phyloP scores from a whole-genome alignment of 1,140 invertebrate genomes.

The Megathymus violae region DNA sequence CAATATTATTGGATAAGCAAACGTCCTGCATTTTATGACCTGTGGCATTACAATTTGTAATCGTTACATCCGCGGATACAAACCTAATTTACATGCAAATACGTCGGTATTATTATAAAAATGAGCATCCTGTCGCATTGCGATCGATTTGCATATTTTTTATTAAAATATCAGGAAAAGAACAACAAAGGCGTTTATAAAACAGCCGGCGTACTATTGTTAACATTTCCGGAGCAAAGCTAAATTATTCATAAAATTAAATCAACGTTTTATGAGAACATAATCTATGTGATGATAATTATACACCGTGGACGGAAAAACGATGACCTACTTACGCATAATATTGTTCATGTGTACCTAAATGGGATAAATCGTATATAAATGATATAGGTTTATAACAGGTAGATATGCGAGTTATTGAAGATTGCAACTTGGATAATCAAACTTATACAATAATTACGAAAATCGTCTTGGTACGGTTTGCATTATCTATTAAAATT shows the following conservation, averaged over 20 bases:
- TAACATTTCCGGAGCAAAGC: conserved; percentile 67
- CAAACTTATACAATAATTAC: background rate
- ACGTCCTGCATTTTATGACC: conserved; percentile 63
- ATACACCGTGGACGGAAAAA: conserved; percentile 30
- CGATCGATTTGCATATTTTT: conserved; percentile 83
- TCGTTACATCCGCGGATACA: conserved; percentile 71
- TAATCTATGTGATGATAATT: conserved; percentile 70
- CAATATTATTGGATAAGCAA: conserved; percentile 54
- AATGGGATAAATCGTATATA: background rate
- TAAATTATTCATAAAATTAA: conserved; percentile 79
- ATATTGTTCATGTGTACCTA: background rate
- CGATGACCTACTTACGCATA: conserved; percentile 23
- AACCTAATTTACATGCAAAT: conserved; percentile 80
- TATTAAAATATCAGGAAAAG: conserved; percentile 71
- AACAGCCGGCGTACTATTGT: conserved; percentile 67
- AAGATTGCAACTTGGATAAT: background rate
- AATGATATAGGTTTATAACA: no score
- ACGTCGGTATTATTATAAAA: conserved; percentile 77
- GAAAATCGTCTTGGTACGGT: no score
- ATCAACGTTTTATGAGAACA: conserved; percentile 60
- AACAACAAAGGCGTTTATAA: conserved; percentile 76
- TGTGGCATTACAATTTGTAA: conserved; percentile 74
- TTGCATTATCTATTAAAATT: no score
- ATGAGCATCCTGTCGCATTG: conserved; percentile 75
- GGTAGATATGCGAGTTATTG: background rate